Base-by-base conservation (phyloP, 2,888 invertebrate genomes). In the Alcis repandata region DNA sequence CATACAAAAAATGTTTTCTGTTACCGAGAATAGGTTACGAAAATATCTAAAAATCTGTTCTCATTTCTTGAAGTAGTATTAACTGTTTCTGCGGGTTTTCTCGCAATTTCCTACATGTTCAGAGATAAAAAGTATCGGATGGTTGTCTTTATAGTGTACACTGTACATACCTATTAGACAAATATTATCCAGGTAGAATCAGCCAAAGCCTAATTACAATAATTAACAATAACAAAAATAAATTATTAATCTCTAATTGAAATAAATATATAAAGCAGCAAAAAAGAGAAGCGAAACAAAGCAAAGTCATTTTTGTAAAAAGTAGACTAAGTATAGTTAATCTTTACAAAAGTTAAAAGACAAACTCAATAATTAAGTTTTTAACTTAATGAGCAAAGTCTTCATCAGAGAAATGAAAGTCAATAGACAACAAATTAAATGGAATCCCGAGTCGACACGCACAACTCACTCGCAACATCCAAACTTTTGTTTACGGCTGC, bases 401-500 rank as follows among this genome's bases (percentile, higher is more conserved):
- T 46, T 2, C n/a, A 19, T 15, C 8, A 19, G 9, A 36, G 19
- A 51, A 19, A 33, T 19, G 33, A 33, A 49, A 11, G 53, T 54
- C 40, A 53, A 40, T 41, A 17, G 40, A 40, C 53, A 32, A 32
- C 41, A 54, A 54, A 27, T 54, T 27, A 27, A 41, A 32, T 51
- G 36, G 20, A 20, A 38, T 2, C 13, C 13, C 19, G 48, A 48
- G 27, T 15, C 32, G 4, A 27, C 48, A 6, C 32, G 32, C 27
- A 48, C 48, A 48, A 48, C 48, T 51, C 36, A 17, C 51, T 51
- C 19, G 19, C 33, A 51, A 36, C 27, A 43, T 43, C 13, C 19
- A 43, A 43, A 54, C 41, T 70, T 69, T 67, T 51, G 51, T 68
- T 66, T 53, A 60, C 68, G 70, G 68, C 66, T 66, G 68, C 65